These are phyloP conservation scores for Helicoverpa armigera DNA, from an alignment of 1,140 invertebrate species.

Conservation along the genomic window DNA sequence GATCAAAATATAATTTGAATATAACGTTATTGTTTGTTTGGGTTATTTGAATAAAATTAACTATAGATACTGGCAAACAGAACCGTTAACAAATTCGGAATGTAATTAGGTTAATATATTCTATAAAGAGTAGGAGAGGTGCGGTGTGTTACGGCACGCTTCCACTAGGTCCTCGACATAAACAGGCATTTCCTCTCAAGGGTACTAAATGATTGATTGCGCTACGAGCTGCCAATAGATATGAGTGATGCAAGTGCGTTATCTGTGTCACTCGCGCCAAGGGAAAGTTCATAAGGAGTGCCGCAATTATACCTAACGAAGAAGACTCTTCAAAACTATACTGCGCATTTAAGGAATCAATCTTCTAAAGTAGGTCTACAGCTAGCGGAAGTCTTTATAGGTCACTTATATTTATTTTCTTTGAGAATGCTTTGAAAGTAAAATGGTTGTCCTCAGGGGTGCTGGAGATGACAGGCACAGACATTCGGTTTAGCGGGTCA, in stretches of 20 bases:
- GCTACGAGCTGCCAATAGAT: slow-evolving; percentile 27
- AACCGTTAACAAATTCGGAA: neutral
- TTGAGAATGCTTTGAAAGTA: neutral
- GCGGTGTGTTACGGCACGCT: slow-evolving; percentile 17
- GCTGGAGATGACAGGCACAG: slow-evolving; percentile 88
- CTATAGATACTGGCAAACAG: too few relatives aligned
- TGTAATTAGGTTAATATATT: neutral
- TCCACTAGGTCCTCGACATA: neutral
- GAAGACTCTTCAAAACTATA: neutral
- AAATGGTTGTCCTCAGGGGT: slow-evolving; percentile 75
- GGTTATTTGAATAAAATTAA: too few relatives aligned
- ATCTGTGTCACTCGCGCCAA: neutral
- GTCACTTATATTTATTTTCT: neutral
- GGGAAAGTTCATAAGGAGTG: neutral
- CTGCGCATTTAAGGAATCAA: neutral
- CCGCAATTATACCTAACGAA: neutral
- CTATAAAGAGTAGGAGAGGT: neutral
- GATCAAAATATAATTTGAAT: neutral
- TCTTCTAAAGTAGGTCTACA: neutral
- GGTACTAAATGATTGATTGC: slow-evolving; percentile 33
- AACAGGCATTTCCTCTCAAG: slow-evolving; percentile 11
- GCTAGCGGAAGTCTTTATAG: too few relatives aligned
- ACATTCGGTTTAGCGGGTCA: slow-evolving; percentile 97
- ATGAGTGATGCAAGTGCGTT: slow-evolving; percentile 22
- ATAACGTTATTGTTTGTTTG: neutral